These are phyloP conservation scores for Apostichopus japonicus DNA, from an alignment of 35 echinoderm and acorn worm genomes.

Conservation along the genomic window DNA sequence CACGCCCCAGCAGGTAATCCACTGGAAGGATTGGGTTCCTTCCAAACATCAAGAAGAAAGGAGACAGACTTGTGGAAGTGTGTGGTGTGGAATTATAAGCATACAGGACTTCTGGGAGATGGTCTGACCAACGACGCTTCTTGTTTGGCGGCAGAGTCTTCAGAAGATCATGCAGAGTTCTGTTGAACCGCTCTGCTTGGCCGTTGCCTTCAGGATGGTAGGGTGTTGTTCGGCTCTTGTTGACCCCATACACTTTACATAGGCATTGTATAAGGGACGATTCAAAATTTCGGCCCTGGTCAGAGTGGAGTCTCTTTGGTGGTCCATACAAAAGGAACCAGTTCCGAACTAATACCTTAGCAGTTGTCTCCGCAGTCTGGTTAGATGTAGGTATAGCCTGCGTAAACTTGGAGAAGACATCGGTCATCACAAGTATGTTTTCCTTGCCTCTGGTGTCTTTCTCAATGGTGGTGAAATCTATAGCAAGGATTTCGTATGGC, in stretches of 20 bases:
- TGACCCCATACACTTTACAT: not conserved
- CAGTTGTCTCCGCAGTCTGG: no score
- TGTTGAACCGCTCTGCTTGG: no score
- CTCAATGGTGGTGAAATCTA: not conserved
- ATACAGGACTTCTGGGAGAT: constrained; percentile 50
- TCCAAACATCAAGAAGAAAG: constrained; percentile 27
- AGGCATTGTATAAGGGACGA: not conserved
- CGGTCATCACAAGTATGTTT: not conserved
- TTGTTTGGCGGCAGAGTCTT: not conserved
- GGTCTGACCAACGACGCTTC: not conserved
- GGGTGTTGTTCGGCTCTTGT: not conserved
- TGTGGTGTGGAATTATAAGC: constrained; percentile 57
- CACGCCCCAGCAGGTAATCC: constrained; percentile 10
- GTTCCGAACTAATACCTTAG: no score
- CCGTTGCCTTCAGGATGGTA: not conserved
- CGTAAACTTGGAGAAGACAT: not conserved
- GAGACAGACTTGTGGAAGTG: constrained; percentile 28
- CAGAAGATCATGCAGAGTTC: not conserved
- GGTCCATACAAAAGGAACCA: not conserved
- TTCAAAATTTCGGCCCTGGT: not conserved
- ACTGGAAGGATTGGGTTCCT: constrained; percentile 2
- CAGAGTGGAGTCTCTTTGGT: not conserved
- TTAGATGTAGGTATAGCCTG: not conserved
- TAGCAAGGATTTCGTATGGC: not conserved
- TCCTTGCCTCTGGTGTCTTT: not conserved